These are phyloP conservation scores for Lutjanus campechanus DNA, from an alignment of 2,797 vertebrate genomes.

Conservation along the genomic window DNA sequence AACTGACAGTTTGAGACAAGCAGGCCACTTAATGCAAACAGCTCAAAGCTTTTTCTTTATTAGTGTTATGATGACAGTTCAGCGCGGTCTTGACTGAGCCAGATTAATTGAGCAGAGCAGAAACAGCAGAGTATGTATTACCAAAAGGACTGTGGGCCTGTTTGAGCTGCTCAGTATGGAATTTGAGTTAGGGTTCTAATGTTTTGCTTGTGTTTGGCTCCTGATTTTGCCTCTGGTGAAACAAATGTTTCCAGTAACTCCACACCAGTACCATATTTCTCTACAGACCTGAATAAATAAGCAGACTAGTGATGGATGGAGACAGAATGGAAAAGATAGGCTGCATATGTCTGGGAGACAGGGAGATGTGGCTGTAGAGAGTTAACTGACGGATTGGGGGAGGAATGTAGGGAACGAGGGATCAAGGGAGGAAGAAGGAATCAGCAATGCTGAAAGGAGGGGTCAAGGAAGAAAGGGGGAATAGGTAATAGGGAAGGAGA, in stretches of 20 bases:
- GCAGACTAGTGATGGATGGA: constrained; percentile 38
- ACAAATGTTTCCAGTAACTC: constrained; percentile 61
- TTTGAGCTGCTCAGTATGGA: constrained; percentile 50
- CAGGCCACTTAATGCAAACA: constrained; percentile 79
- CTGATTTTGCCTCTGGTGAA: constrained; percentile 64
- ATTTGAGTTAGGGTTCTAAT: constrained; percentile 57
- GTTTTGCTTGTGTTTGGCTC: constrained; percentile 61
- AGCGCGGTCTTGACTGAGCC: constrained; percentile 69
- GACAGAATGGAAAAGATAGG: constrained; percentile 11
- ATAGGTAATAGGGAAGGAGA: background rate
- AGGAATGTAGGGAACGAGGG: constrained; percentile 19
- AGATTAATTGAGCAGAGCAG: constrained; percentile 77
- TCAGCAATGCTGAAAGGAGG: constrained; percentile 6
- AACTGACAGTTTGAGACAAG: constrained; percentile 74
- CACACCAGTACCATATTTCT: constrained; percentile 32
- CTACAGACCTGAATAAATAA: constrained; percentile 15
- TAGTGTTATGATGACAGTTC: constrained; percentile 79
- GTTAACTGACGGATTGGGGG: constrained; percentile 46
- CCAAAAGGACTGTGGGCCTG: constrained; percentile 56
- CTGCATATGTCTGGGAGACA: constrained; percentile 12
- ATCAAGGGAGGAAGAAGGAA: constrained; percentile 31
- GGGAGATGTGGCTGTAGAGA: constrained; percentile 30
- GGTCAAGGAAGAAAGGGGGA: constrained; percentile 3
- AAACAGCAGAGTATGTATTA: constrained; percentile 52
- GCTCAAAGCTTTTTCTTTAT: constrained; percentile 80